Evolutionary conservation across 2,797 vertebrate genomes (phyloP).

Genomic region (Alca torda): DNA sequence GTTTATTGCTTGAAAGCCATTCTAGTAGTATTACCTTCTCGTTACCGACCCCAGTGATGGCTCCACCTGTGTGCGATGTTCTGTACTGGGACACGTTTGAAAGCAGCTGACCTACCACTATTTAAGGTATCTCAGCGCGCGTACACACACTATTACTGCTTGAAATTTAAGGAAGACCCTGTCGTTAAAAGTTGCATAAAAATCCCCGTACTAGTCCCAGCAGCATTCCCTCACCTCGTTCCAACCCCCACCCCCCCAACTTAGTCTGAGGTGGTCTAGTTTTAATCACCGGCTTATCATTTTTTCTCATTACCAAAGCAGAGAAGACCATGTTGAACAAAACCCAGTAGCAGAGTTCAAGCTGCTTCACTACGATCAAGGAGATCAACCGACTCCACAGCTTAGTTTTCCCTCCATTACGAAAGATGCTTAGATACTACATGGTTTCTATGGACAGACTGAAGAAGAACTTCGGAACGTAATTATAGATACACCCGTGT

Average conservation of each 20-base stretch:
- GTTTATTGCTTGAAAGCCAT: neutral
- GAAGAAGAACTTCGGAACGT: neutral
- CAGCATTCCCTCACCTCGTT: neutral
- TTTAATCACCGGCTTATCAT: neutral
- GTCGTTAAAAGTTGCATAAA: neutral
- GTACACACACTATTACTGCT: neutral
- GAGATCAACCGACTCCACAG: neutral
- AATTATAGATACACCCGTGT: neutral
- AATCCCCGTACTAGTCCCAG: neutral
- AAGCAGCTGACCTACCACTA: neutral
- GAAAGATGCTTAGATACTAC: neutral
- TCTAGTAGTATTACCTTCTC: too few relatives aligned
- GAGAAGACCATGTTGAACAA: neutral
- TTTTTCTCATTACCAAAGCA: neutral
- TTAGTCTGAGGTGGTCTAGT: neutral
- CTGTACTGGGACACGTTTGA: neutral
- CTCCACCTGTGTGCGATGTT: neutral
- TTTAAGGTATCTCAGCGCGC: neutral
- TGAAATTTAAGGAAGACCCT: neutral
- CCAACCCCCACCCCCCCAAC: neutral
- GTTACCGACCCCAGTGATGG: accelerated
- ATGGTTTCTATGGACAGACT: neutral
- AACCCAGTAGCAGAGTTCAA: neutral
- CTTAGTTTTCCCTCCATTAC: neutral
- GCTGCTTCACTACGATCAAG: neutral